Percentiles rank a stretch among this genome's conserved stretches.
These are phyloP conservation scores for Epicauta chinensis DNA, from an alignment of 1,140 invertebrate genomes.

Conservation along the genomic window DNA sequence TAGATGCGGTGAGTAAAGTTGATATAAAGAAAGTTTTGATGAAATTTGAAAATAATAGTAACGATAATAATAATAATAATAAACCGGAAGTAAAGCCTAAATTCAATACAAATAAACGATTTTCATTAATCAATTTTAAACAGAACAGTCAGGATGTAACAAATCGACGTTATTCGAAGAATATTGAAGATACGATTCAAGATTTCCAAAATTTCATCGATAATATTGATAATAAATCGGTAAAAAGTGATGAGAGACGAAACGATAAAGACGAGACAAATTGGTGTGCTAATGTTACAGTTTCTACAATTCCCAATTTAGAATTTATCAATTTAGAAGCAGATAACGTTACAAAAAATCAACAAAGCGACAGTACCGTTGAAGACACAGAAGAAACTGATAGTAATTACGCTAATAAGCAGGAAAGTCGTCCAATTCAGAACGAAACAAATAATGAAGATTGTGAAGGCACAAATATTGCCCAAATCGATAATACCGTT, in stretches of 20 bases:
- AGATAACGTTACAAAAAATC: background rate
- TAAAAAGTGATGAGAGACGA: conserved; percentile 7
- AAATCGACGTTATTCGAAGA: conserved; percentile 1
- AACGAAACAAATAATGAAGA: no score
- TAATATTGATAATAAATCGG: conserved; percentile 6
- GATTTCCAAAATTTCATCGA: conserved; percentile 31
- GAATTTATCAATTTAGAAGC: conserved; percentile 21
- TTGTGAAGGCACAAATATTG: no score
- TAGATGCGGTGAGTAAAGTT: conserved; percentile 38
- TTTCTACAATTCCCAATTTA: conserved; percentile 22
- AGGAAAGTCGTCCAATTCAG: no score
- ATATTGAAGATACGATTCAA: conserved; percentile 23
- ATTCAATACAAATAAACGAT: conserved; percentile 9
- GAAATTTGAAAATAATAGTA: conserved; percentile 34
- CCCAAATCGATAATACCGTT: no score
- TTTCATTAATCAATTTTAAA: conserved; percentile 20
- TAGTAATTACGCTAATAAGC: no score
- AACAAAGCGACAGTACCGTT: no score
- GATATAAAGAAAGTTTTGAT: conserved; percentile 38
- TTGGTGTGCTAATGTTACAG: conserved; percentile 30
- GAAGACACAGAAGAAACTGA: no score
- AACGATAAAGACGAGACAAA: background rate
- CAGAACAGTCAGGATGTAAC: background rate
- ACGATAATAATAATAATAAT: background rate
- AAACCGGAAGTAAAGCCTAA: background rate